Evolutionary conservation across 2,113 vertebrate species (phyloP).

Genomic region (Mormyrus lacerda): DNA sequence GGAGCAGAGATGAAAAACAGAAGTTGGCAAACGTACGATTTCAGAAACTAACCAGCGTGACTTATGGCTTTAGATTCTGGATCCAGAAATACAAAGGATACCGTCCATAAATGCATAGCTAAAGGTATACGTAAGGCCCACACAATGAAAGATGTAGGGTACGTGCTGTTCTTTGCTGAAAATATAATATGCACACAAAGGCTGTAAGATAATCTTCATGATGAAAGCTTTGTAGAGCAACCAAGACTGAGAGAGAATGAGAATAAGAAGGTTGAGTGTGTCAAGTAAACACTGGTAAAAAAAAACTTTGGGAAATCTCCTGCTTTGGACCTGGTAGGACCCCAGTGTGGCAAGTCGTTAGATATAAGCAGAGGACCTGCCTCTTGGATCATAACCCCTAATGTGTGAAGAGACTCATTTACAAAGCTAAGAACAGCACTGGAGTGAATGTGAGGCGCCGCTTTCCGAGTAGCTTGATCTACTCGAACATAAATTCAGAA

Average conservation of each 20-base stretch:
- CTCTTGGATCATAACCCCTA: neutral
- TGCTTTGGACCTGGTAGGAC: neutral
- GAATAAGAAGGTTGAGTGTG: neutral
- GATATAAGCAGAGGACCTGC: neutral
- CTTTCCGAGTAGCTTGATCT: neutral
- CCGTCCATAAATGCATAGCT: constrained; percentile 27
- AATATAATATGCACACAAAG: neutral
- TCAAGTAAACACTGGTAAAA: neutral
- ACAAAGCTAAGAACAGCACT: neutral
- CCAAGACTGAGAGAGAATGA: neutral
- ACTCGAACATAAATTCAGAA: neutral
- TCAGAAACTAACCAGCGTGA: constrained; percentile 25
- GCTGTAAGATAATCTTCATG: neutral
- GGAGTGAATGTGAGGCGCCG: neutral
- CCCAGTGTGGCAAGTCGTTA: neutral
- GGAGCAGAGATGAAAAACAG: neutral
- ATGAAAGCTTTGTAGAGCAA: neutral
- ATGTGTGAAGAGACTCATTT: neutral
- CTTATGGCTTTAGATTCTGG: constrained; percentile 23
- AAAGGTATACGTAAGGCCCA: constrained; percentile 26
- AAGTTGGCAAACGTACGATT: constrained; percentile 28
- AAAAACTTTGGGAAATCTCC: neutral
- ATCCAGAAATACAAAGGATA: constrained; percentile 20
- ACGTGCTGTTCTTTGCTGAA: constrained; percentile 7
- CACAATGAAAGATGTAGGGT: neutral